Base-by-base conservation (phyloP, 2,888 invertebrate species). In the Agriopis aurantiaria region DNA sequence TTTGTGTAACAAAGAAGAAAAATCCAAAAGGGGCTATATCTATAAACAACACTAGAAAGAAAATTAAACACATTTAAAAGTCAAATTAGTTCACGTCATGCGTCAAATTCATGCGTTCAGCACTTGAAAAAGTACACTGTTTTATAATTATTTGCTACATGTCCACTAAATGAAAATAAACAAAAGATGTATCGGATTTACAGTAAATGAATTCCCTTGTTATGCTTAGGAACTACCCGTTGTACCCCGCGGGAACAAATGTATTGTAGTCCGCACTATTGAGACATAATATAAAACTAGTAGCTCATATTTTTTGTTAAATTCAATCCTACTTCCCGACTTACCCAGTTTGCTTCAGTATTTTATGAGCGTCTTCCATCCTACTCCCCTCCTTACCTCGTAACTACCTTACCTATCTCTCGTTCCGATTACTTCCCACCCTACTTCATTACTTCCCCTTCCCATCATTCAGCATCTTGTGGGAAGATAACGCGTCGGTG, bases 11-110 rank as follows among this genome's bases (percentile, higher is more conserved):
- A 61, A 41, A 41, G 51, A 41, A 60, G 40, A 10, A 72, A 73
- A 67, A 46, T 40, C 61, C 68, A 69, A 66, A 58, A 58, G 48
- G 60, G 58, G 11, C 58, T 68, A 48, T 57, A 52, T 67, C 43
- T 53, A 65, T 58, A 63, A 52, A 41, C 60, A 74, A 63, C 69
- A 70, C 68, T 61, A 76, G 33, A 64, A 62, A 70, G 56, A 66
- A 75, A 69, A 70, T 70, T 66, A 73, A 69, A 68, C 65, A 75
- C 71, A 64, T 23, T 56, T 65, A 74, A 60, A 48, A 69, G 65
- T 73, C 56, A 57, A 71, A 75, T 76, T 74, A 76, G 75, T 75
- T 65, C 71, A 73, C 33, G 33, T 68, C 77, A 77, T 77, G 77
- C 77, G 62, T 53, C 17, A 73, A 68, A 63, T 59, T 67, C 75